Evolutionary conservation across 2,888 invertebrate species (phyloP), one percentile per base, ranked within the genome.

Genomic region (Pyralis farinalis): DNA sequence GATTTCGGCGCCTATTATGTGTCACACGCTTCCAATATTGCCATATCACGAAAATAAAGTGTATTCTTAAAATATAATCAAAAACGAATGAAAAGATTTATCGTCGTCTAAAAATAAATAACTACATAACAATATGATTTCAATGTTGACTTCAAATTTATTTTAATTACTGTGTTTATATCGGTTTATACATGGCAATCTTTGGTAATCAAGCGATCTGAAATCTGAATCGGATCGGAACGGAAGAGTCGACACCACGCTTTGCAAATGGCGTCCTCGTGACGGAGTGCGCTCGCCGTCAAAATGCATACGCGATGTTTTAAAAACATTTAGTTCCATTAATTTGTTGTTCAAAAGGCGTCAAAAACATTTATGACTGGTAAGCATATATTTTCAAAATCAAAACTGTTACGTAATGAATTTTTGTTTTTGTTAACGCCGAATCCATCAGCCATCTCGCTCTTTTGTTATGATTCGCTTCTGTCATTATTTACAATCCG

Each of bases 401-500:
- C 29, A 27, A 20, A 39, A 33, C 42, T 59, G 59, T 79, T 77
- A 75, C 69, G 71, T 77, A 77, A 81, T 63, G 52, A 39, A 58
- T 52, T 61, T 63, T 71, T 70, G 72, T 63, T 77, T 76, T 76
- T 68, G 64, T 73, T 71, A 64, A 64, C 63, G 63, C 58, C 54
- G 61, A 63, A 55, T 59, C 57, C 58, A 64, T 75, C 58, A 51
- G 54, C 72, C 51, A 59, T 84, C 84, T 78, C 85, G 51, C 74
- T 84, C 85, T 62, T 69, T 82, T 86, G 84, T 85, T 86, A 75
- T 85, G 84, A 79, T 82, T 77, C 74, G 72, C 67, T 70, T 65
- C 70, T 73, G 74, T 73, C 80, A 77, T 83, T 86, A 86, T 86
- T 85, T 86, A 86, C 86, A 80, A 72, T 80, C 71, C 67, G 64